Percentiles rank a stretch among this genome's conserved stretches.
Evolutionary conservation across 2,797 vertebrate species (phyloP).

Genomic region (Brotula barbata): DNA sequence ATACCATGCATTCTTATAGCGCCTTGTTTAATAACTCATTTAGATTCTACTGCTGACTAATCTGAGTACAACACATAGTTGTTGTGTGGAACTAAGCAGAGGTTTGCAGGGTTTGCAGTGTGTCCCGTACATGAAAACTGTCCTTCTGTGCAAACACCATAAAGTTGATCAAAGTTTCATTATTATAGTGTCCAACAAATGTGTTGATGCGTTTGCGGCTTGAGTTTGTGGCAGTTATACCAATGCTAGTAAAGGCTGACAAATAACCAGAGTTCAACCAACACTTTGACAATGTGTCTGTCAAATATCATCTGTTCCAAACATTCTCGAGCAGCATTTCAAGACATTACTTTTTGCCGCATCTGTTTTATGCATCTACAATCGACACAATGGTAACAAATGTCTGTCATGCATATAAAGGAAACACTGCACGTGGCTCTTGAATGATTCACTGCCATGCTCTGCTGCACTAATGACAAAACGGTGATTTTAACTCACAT

Average conservation of each 20-base stretch:
- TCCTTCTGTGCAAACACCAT: not conserved
- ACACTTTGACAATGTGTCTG: not conserved
- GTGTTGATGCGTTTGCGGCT: too few relatives aligned
- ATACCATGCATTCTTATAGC: constrained; percentile 51
- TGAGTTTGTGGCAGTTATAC: not conserved
- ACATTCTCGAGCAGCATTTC: not conserved
- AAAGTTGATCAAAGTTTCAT: too few relatives aligned
- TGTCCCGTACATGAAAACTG: constrained; percentile 3
- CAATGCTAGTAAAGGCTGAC: too few relatives aligned
- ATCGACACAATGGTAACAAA: not conserved
- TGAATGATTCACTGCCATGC: not conserved
- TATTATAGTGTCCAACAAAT: too few relatives aligned
- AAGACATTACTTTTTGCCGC: not conserved
- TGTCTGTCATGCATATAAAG: too few relatives aligned
- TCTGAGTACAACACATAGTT: constrained; percentile 37
- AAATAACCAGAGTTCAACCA: too few relatives aligned
- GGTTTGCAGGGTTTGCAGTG: constrained; percentile 12
- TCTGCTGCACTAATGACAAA: not conserved
- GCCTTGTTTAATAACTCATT: constrained; percentile 56
- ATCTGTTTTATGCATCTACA: not conserved
- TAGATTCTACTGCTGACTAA: constrained; percentile 44
- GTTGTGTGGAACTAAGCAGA: constrained; percentile 48
- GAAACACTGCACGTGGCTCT: not conserved
- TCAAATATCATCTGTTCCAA: not conserved
- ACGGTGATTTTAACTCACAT: not conserved